Conservation (phyloP, 2,113 vertebrate genomes). For the Tylochromis polylepis region DNA sequence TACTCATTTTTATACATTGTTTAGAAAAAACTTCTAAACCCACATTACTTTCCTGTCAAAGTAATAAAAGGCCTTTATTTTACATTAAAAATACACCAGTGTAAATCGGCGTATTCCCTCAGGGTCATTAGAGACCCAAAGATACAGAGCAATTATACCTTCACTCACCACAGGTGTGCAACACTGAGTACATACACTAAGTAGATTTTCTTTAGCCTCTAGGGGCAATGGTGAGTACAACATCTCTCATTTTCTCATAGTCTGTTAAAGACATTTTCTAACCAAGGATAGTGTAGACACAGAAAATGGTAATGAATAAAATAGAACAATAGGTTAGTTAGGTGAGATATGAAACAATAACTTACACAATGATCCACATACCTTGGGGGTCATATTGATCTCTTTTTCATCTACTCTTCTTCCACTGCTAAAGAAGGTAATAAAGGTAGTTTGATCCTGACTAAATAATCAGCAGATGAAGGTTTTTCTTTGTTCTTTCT, state of each 20-base stretch:
- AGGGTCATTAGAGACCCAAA: not conserved
- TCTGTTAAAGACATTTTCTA: not conserved
- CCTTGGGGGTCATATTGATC: not conserved
- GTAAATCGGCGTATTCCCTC: not conserved
- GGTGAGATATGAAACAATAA: not conserved
- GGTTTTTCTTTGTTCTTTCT: not conserved
- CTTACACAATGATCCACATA: not conserved
- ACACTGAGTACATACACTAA: not conserved
- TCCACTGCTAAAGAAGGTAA: not conserved
- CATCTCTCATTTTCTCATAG: not conserved
- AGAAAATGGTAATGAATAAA: not conserved
- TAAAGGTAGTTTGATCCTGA: accelerated
- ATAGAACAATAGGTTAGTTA: not conserved
- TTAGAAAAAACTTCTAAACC: not conserved
- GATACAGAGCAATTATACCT: not conserved
- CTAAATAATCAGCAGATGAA: not conserved
- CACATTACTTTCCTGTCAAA: not conserved
- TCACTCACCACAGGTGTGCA: not conserved
- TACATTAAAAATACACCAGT: not conserved
- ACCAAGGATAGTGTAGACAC: not conserved
- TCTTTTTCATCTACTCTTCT: not conserved
- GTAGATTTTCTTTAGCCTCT: not conserved
- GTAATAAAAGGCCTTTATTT: not conserved
- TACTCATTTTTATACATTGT: not conserved
- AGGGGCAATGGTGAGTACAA: not conserved